phyloP scores from a whole-genome alignment of 2,888 invertebrate genomes.

The Xestoiulus laeticollis region DNA sequence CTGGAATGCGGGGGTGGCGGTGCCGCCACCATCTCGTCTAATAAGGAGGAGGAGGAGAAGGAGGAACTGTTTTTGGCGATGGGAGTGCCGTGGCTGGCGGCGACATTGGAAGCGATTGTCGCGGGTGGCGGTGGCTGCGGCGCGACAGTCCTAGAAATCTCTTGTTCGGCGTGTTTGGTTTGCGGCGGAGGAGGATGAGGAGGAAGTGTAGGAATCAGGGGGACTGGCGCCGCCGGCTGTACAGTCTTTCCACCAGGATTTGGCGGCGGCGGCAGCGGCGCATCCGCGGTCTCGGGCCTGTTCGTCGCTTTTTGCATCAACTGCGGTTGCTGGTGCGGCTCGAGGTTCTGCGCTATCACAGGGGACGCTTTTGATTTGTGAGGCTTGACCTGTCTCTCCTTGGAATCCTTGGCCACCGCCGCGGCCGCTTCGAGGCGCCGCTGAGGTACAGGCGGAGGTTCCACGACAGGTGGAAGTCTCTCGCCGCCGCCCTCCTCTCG shows the following conservation, averaged over 20 bases:
- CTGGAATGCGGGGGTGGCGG: neutral
- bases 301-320: neutral
- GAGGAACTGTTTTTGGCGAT: neutral
- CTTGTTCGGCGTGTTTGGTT: neutral
- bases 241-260: neutral
- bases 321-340: neutral
- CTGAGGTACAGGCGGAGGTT: neutral
- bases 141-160: neutral
- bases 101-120: neutral
- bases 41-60: neutral
- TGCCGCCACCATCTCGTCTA: neutral
- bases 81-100: neutral
- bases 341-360: slow-evolving; percentile 30
- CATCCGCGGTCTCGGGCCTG: no score
- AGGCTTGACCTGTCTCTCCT: slow-evolving; percentile 45
- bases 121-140: neutral
- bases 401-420: neutral
- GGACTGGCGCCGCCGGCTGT: neutral
- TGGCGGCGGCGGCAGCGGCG: neutral
- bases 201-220: neutral
- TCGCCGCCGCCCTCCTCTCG: neutral
- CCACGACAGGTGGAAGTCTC: neutral
- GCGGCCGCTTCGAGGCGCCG: neutral
- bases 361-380: slow-evolving; percentile 50
- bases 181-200: neutral